These are phyloP conservation scores for Porites australiensis DNA, from an alignment of 64 coral and sea anemone genomes.

Conservation along the genomic window DNA sequence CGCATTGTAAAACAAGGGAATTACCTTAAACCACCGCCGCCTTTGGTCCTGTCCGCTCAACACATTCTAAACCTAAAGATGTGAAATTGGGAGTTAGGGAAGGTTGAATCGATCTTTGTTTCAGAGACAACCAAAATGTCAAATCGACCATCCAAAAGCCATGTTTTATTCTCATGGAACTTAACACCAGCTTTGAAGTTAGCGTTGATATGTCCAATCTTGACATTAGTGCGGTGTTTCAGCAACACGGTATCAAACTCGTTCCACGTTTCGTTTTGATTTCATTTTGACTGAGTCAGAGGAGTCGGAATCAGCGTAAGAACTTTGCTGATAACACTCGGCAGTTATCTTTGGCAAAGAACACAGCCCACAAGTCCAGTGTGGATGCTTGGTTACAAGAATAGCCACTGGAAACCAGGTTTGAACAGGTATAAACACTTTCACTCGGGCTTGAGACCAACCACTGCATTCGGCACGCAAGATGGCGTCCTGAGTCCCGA, in stretches of 20 bases:
- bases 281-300: not conserved
- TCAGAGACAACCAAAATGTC: conserved; percentile 3
- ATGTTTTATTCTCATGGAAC: not conserved
- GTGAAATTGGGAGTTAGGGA: too few species aligned
- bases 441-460: too few species aligned
- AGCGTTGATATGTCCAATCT: not conserved
- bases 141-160: conserved; percentile 24
- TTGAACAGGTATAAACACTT: too few species aligned
- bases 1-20: too few species aligned
- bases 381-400: too few species aligned
- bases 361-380: not conserved
- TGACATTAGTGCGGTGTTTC: conserved; percentile 5
- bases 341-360: not conserved
- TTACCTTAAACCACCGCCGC: too few species aligned
- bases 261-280: not conserved
- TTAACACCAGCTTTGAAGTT: not conserved
- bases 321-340: conserved; percentile 21
- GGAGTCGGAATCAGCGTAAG: not conserved
- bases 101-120: not conserved
- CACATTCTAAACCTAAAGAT: too few species aligned
- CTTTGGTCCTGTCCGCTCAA: too few species aligned
- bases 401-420: too few species aligned
- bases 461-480: too few species aligned
- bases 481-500: too few species aligned
- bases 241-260: not conserved